Evolutionary conservation across 2,113 vertebrate species (phyloP), one percentile per base, ranked within the genome.

Genomic region (Beaufortia kweichowensis): DNA sequence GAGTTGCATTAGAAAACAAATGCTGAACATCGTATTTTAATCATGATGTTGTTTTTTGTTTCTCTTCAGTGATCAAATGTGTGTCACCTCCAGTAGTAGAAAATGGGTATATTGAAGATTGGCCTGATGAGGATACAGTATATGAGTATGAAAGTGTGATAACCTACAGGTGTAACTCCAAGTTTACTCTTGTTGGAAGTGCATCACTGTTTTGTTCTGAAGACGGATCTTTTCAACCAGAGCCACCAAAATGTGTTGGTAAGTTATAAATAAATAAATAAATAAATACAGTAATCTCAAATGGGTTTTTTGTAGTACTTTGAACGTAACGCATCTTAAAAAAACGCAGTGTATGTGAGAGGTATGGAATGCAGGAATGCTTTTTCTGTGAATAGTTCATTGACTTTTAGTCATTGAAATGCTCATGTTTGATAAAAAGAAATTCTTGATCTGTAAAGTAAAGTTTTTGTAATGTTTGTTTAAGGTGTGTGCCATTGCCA

Each of bases 171-270:
- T 92, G 91, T 80, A 0, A 1, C 0, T 0, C 0, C 0, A 24
- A 0, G 19, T 71, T 43, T 0, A 46, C 8, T 19, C 17, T 84
- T 0, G 8, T 0, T 59, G 90, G 88, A 66, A 1, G 60, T 0
- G 0, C 0, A 0, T 0, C 0, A 0, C 0, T 57, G 3, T 0
- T 1, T 0, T 92, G 91, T 72, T 81, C 76, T 4, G 53, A 29
- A 0, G 0, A 77, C 79, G 70, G 50, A 43, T n/a, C 0, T 0
- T 92, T 89, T 71, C 0, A 1, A 0, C 83, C 87, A 23, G 1
- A 0, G 8, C 73, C 84, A 39, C 90, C 91, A 6, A 28, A 0
- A 9, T 92, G 91, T 79, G 0, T 31, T 43, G 0, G 91, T 91
- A 83, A 77, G 88, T 86, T 60, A 29, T 12, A 43, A 0, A 39